Base-by-base conservation (phyloP, 1,140 invertebrate species). In the Pollicipes pollicipes region DNA sequence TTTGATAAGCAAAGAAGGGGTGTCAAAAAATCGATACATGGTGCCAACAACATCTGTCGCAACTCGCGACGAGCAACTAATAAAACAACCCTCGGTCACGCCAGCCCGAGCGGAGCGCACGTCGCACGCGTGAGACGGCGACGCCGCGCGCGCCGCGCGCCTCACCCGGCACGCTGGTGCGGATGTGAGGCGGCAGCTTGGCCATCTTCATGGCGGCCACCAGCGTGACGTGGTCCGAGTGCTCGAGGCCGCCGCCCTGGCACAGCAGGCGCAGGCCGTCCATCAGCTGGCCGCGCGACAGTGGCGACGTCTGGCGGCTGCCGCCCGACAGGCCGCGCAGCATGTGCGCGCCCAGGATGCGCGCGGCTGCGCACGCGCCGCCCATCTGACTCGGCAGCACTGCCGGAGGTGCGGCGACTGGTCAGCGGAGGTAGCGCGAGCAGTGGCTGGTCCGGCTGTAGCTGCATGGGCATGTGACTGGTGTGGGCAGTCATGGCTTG, bases 171-270 rank as follows among this genome's bases (percentile, higher is more conserved):
- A 29, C 77, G 70, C 83, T 79, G 37, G 81, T 81, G 78, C 83
- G 84, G 32, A 85, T 79, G 70, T 81, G 80, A 28, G 83, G 79
- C 28, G 87, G 87, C 73, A 85, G 76, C 77, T 85, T 86, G 63
- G 87, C 84, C 74, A 85, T 85, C 76, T 88, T 88, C 82, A 89
- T 84, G 27, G 84, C 82, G 68, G 85, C 82, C 26, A 84, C 83
- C 26, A 89, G 81, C 30, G 84, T 83, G 29, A 84, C 79, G 71
- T 88, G 83, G 77, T 87, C 85, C 6, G 81, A 76, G 66, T 82
- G 80, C 27, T 82, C 81, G 8, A 87, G 80, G 30, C 83, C 77
- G 45, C 83, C 82, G 24, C 85, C 85, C 30, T 81, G 81, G 73
- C 85, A 87, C 72, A 87, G 76, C 26, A 84, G 83, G 72, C 81